Percentiles rank a stretch among this genome's conserved stretches.
These are phyloP conservation scores for Plectropomus leopardus DNA, from an alignment of 2,113 vertebrate genomes.

Conservation along the genomic window DNA sequence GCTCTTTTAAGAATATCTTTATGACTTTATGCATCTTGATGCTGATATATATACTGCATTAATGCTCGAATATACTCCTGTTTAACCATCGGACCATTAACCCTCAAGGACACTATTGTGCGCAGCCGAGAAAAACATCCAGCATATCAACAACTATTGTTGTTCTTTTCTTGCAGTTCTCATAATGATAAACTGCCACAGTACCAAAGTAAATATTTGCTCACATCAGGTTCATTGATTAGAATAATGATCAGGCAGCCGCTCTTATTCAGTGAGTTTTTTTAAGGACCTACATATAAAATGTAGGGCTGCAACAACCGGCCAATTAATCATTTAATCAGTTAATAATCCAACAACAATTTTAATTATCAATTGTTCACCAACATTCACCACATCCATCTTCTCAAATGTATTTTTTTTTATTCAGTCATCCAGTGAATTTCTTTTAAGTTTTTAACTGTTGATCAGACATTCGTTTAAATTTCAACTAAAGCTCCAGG, in stretches of 20 bases:
- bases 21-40: background rate
- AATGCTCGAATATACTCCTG: background rate
- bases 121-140: conserved; percentile 33
- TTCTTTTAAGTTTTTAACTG: background rate
- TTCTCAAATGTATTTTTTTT: background rate
- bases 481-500: background rate
- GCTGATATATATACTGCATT: background rate
- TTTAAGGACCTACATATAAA: conserved; percentile 8
- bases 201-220: conserved; percentile 7
- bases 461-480: background rate
- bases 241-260: background rate
- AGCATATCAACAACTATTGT: conserved; percentile 24
- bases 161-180: conserved; percentile 13
- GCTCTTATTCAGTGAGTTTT: conserved; percentile 8
- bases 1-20: conserved; percentile 12
- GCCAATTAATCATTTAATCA: background rate
- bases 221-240: background rate
- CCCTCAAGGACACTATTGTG: background rate
- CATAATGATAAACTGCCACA: conserved; percentile 17
- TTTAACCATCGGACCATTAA: background rate
- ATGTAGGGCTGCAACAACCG: background rate
- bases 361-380: background rate
- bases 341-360: background rate
- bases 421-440: too few relatives aligned
- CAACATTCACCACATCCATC: background rate